Evolutionary conservation across 2,113 vertebrate species (phyloP).

Genomic region (Noturus placidus): DNA sequence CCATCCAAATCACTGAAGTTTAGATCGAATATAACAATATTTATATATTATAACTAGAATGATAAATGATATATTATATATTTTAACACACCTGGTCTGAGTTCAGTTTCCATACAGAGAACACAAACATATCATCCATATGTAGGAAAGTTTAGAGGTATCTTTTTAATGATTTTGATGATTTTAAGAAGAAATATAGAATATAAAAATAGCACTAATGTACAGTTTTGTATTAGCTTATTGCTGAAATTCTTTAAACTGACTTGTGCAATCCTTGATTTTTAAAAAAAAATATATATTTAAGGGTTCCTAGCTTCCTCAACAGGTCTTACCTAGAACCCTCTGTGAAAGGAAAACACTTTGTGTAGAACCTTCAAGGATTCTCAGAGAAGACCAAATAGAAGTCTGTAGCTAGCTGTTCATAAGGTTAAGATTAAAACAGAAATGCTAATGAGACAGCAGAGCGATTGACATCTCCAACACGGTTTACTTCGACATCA

Average conservation of each 20-base stretch:
- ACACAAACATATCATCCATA: neutral
- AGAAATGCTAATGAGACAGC: neutral
- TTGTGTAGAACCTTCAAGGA: neutral
- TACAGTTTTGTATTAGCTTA: neutral
- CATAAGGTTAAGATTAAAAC: neutral
- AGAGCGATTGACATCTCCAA: neutral
- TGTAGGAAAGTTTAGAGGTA: neutral
- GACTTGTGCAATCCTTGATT: neutral
- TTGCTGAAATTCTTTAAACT: neutral
- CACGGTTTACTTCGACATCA: neutral
- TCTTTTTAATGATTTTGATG: neutral
- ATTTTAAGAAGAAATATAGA: neutral
- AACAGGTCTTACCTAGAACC: neutral
- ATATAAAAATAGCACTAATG: neutral
- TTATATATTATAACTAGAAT: neutral
- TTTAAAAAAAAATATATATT: no score
- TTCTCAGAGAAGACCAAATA: neutral
- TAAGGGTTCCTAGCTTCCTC: neutral
- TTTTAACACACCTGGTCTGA: neutral
- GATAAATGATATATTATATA: neutral
- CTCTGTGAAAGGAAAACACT: no score
- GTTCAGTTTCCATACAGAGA: neutral
- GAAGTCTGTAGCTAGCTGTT: neutral
- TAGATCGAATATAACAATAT: neutral
- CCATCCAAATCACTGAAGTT: neutral